Conservation (phyloP, 2,797 vertebrate species). For the Alosa sapidissima region DNA sequence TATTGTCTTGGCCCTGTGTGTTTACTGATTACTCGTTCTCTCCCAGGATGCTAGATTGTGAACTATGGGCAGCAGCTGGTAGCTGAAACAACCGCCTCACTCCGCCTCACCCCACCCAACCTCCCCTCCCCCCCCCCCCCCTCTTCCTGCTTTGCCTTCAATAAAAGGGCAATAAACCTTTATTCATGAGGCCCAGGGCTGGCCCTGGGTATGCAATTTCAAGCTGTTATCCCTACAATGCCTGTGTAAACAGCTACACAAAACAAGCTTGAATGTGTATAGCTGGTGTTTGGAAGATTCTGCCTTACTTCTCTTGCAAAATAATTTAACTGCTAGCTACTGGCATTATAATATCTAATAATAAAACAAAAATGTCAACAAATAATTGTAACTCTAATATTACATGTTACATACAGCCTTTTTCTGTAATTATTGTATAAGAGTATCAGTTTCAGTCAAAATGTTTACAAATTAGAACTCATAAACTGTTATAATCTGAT, state of each 20-base stretch:
- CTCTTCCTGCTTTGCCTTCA: constrained; percentile 28
- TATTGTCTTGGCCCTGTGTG: constrained; percentile 39
- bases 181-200: constrained; percentile 40
- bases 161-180: constrained; percentile 52
- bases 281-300: neutral
- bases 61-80: constrained; percentile 47
- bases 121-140: neutral
- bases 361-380: neutral
- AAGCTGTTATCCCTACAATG: neutral
- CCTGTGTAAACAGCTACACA: neutral
- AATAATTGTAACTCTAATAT: neutral
- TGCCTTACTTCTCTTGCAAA: neutral
- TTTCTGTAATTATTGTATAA: no score
- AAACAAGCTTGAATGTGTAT: neutral
- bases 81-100: constrained; percentile 23
- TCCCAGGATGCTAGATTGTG: constrained; percentile 32
- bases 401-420: neutral
- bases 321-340: neutral
- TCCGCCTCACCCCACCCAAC: neutral
- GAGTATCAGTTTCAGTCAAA: neutral
- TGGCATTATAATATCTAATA: neutral
- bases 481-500: neutral
- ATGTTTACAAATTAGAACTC: neutral
- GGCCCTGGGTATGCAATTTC: neutral
- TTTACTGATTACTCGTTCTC: constrained; percentile 30